Conservation (phyloP, 2,888 invertebrate species). For the Scaptomyza reducta region DNA sequence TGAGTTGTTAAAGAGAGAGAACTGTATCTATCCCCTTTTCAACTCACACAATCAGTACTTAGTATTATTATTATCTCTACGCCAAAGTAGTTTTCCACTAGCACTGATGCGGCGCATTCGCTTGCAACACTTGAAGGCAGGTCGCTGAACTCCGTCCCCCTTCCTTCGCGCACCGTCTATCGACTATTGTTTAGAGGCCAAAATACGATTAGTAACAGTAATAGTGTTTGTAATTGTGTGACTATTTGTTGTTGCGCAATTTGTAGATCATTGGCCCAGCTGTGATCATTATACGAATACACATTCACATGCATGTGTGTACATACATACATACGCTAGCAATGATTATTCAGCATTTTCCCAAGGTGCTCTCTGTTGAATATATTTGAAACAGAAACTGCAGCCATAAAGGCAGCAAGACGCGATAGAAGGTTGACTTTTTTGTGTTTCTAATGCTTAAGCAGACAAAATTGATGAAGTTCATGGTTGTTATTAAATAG, state of each 20-base stretch:
- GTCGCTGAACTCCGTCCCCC: slow-evolving; percentile 65
- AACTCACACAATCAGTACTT: slow-evolving; percentile 13
- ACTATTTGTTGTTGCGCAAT: slow-evolving; percentile 65
- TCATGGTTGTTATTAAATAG: not conserved
- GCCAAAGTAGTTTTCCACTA: slow-evolving; percentile 62
- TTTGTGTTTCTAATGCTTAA: slow-evolving; percentile 8
- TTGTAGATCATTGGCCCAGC: slow-evolving; percentile 65
- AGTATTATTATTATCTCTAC: slow-evolving; percentile 37
- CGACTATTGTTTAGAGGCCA: slow-evolving; percentile 62
- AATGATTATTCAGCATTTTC: slow-evolving; percentile 51
- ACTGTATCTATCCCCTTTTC: slow-evolving; percentile 7
- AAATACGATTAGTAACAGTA: slow-evolving; percentile 28
- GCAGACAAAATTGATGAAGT: not conserved
- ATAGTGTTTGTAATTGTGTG: slow-evolving; percentile 56
- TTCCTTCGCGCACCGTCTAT: not conserved
- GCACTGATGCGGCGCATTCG: slow-evolving; percentile 39
- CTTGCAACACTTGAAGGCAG: slow-evolving; percentile 59
- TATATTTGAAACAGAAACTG: slow-evolving; percentile 27
- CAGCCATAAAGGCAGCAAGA: slow-evolving; percentile 24
- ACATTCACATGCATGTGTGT: not conserved
- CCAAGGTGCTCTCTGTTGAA: slow-evolving; percentile 46
- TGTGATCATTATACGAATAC: slow-evolving; percentile 25
- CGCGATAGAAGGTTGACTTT: slow-evolving; percentile 30
- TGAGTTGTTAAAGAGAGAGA: not conserved
- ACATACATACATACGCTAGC: slow-evolving; percentile 4